Evolutionary conservation across 2,113 vertebrate genomes (phyloP).

Genomic region (Tiliqua scincoides): DNA sequence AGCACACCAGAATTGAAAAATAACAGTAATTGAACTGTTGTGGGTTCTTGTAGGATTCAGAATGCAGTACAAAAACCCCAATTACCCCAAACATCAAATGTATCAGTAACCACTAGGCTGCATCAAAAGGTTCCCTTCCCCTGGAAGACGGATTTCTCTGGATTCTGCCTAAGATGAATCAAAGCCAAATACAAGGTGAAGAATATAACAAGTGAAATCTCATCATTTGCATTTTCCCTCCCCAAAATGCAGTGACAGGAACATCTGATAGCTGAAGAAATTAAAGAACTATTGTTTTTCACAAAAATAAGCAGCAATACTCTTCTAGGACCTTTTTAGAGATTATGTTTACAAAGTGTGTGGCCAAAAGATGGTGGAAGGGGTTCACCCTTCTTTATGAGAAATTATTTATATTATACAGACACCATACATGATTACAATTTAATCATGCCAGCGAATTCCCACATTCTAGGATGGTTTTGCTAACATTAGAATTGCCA

Average conservation of each 20-base stretch:
- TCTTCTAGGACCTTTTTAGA: background rate
- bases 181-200: too few relatives aligned
- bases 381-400: background rate
- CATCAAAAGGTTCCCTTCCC: background rate
- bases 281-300: background rate
- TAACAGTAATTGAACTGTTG: background rate
- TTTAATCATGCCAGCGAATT: background rate
- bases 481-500: background rate
- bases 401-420: background rate
- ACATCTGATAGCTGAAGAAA: background rate
- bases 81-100: background rate
- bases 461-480: background rate
- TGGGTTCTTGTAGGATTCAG: background rate
- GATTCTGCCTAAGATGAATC: too few relatives aligned
- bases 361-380: background rate
- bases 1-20: background rate
- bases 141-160: too few relatives aligned
- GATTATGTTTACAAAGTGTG: background rate
- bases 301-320: background rate
- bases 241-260: background rate
- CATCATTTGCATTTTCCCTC: background rate
- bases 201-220: fast-evolving
- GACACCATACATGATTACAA: background rate
- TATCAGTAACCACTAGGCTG: background rate
- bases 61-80: background rate